Percentiles rank a stretch among this genome's conserved stretches.
These are phyloP conservation scores for Morinoia aosen DNA, from an alignment of 2,888 invertebrate species.

Conservation along the genomic window DNA sequence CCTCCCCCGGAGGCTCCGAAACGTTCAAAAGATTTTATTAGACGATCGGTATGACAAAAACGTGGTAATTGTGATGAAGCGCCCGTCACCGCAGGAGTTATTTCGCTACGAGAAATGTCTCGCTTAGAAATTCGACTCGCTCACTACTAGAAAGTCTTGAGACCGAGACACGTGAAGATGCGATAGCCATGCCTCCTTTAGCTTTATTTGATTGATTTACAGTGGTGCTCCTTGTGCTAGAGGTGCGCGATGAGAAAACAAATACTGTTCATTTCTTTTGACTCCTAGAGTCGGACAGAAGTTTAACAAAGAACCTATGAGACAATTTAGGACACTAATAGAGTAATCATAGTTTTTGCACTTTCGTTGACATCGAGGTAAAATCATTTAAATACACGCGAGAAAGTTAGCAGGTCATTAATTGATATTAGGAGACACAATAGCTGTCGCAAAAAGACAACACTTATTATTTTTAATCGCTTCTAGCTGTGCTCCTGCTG, in stretches of 20 bases:
- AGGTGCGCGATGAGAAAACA: neutral
- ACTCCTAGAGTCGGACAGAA: neutral
- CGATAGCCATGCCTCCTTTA: conserved; percentile 36
- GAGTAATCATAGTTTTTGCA: neutral
- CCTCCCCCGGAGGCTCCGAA: conserved; percentile 13
- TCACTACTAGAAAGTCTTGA: conserved; percentile 6
- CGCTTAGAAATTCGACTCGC: conserved; percentile 42
- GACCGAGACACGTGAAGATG: conserved; percentile 2
- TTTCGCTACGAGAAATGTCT: conserved; percentile 41
- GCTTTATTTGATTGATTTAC: conserved; percentile 47
- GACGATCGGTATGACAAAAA: conserved; percentile 54
- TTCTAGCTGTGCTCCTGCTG: neutral
- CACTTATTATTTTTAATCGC: neutral
- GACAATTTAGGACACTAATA: neutral
- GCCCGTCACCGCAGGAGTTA: conserved; percentile 39
- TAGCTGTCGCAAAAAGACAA: neutral
- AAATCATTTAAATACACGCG: neutral
- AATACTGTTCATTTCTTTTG: neutral
- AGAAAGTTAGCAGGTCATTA: neutral
- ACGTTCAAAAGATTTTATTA: conserved; percentile 27
- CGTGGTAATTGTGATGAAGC: conserved; percentile 54
- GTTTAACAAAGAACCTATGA: neutral
- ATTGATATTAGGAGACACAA: neutral
- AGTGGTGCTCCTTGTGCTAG: neutral
- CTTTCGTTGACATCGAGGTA: neutral